Conservation (phyloP, 2,113 vertebrate genomes). For the Tetrao urogallus region DNA sequence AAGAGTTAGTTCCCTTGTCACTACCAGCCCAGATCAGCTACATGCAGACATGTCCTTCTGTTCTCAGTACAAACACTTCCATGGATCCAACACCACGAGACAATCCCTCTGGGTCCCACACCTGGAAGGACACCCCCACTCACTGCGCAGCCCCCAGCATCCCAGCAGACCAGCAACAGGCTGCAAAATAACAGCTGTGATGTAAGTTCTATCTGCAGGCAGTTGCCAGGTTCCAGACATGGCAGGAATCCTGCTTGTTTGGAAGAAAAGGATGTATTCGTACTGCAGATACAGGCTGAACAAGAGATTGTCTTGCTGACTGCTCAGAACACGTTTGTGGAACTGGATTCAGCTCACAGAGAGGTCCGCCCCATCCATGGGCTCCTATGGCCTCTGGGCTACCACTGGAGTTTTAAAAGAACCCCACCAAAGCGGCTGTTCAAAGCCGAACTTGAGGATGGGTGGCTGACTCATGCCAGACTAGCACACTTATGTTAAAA, state of each 20-base stretch:
- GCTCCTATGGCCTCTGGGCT: slow-evolving; percentile 19
- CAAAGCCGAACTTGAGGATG: not conserved
- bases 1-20: not conserved
- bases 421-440: not conserved
- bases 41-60: not conserved
- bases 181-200: not conserved
- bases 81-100: not conserved
- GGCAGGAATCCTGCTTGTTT: slow-evolving; percentile 51
- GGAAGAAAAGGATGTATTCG: slow-evolving; percentile 46
- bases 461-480: not conserved
- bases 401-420: slow-evolving; percentile 1
- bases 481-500: not conserved
- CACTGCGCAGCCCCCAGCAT: not conserved
- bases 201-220: slow-evolving; percentile 31
- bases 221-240: slow-evolving; percentile 44
- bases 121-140: not conserved
- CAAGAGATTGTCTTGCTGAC: slow-evolving; percentile 49
- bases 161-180: not conserved
- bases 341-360: slow-evolving; percentile 7
- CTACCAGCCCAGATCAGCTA: not conserved
- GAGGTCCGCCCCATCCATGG: slow-evolving; percentile 30
- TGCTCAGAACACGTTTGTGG: slow-evolving; percentile 3
- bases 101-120: not conserved
- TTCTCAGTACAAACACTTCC: not conserved
- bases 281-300: slow-evolving; percentile 3